Base-by-base conservation (phyloP, 2,797 vertebrate species). In the Spondyliosoma cantharus region DNA sequence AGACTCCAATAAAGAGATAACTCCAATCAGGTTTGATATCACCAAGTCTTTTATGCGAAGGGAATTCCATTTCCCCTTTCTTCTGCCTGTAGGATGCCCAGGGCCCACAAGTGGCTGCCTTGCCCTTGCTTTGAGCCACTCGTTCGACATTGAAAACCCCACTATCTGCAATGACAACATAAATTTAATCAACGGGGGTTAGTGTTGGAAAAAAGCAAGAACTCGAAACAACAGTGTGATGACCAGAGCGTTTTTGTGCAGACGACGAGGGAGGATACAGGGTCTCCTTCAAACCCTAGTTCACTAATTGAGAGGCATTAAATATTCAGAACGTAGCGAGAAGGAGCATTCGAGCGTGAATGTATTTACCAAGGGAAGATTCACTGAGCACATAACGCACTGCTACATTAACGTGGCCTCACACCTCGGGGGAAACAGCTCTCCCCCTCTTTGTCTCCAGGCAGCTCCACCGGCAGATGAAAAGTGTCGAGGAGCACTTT, bases 131-230 rank as follows among this genome's bases (percentile, higher is more conserved):
- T 87, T 81, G 72, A 89, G 80, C 54, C 76, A 59, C 76, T 83
- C 61, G 9, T 82, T 81, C 92, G 91, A 90, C 93, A 94, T 90
- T 89, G 91, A 92, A 87, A 91, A 87, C 27, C 61, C 29, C 49
- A 42, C 83, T 60, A 84, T 83, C 90, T 74, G 71, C 76, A 66
- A 37, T 76, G 81, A 78, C n/a, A 57, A 74, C 74, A 68, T 64
- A 76, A 71, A 87, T 90, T 68, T 73, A 85, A 92, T 92, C 87
- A 85, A 85, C 87, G 61, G 29, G 27, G 56, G 66, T 53, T 81
- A 68, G 54, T 60, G 20, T 17, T 61, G 68, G 76, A 80, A 58
- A 79, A 80, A 58, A 79, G 42, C 13, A 71, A 64, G 42, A 84
- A 84, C 54, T 37, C 76, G 54, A 89, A 37, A 65, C 43, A 82